Percentiles rank a stretch among this genome's conserved stretches.
Evolutionary conservation across 1,140 invertebrate species (phyloP).

Genomic region (Lerema accius): DNA sequence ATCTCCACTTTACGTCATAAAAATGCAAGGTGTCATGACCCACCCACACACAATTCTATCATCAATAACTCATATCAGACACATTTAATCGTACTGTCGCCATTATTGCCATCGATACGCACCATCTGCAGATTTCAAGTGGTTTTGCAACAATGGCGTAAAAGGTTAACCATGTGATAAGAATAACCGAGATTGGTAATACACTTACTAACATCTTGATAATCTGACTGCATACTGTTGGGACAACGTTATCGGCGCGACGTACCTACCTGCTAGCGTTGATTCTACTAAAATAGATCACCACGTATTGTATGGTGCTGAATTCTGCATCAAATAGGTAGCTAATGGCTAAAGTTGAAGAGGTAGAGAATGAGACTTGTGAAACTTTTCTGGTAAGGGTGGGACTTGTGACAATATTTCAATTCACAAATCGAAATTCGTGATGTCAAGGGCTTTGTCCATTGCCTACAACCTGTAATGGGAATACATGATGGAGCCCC

Average conservation of each 20-base stretch:
- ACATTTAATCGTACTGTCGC: background rate
- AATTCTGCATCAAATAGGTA: no score
- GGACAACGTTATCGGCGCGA: conserved; percentile 5
- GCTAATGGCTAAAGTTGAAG: no score
- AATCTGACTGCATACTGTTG: conserved; percentile 13
- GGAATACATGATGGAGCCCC: no score
- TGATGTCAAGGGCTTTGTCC: no score
- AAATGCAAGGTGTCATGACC: background rate
- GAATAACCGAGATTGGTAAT: conserved; percentile 15
- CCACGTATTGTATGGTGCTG: background rate
- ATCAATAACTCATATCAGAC: background rate
- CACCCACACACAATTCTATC: background rate
- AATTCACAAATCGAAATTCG: no score
- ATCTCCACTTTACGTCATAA: no score
- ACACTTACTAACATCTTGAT: conserved; percentile 10
- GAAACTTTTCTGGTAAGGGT: no score
- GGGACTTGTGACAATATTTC: no score
- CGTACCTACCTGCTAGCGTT: background rate
- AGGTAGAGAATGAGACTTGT: no score
- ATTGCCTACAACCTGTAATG: no score
- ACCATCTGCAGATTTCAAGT: conserved; percentile 7
- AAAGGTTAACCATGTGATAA: conserved; percentile 28
- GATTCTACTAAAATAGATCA: background rate
- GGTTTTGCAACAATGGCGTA: conserved; percentile 29
- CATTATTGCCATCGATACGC: conserved; percentile 1